phyloP scores from a whole-genome alignment of 2,113 vertebrate species.

The Myotis yumanensis region DNA sequence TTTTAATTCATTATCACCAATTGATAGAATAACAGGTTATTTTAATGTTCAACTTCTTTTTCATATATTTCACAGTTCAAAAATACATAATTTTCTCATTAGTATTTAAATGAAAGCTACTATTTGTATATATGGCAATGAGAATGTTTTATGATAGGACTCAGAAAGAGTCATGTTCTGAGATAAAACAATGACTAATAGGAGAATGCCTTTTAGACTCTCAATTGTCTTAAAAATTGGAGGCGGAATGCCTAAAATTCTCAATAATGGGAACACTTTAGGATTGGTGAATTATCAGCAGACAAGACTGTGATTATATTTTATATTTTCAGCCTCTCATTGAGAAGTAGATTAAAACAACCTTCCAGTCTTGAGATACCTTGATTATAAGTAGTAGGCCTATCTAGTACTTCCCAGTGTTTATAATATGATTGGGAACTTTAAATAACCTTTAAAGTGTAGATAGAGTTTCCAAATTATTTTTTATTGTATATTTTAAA shows the following conservation, averaged over 20 bases:
- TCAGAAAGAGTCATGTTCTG: neutral
- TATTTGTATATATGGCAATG: neutral
- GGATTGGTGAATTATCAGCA: neutral
- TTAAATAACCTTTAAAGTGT: conserved; percentile 12
- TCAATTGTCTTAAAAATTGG: neutral
- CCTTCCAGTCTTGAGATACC: neutral
- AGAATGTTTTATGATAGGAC: neutral
- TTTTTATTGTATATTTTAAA: conserved; percentile 29
- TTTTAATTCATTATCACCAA: neutral
- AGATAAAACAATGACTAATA: neutral
- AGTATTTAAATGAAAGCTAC: neutral
- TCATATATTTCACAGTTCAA: neutral
- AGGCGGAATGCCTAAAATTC: neutral
- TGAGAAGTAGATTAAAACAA: neutral
- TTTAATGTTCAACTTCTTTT: neutral
- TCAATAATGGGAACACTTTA: neutral
- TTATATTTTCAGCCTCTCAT: neutral
- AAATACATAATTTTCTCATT: neutral
- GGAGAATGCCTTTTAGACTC: neutral
- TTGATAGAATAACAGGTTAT: neutral
- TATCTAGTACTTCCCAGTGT: neutral
- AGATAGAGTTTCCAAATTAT: neutral
- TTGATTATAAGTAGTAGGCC: neutral
- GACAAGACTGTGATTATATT: neutral
- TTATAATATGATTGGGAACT: neutral